Base-by-base conservation (phyloP, 1,140 invertebrate species). In the Conopomorpha cramerella region DNA sequence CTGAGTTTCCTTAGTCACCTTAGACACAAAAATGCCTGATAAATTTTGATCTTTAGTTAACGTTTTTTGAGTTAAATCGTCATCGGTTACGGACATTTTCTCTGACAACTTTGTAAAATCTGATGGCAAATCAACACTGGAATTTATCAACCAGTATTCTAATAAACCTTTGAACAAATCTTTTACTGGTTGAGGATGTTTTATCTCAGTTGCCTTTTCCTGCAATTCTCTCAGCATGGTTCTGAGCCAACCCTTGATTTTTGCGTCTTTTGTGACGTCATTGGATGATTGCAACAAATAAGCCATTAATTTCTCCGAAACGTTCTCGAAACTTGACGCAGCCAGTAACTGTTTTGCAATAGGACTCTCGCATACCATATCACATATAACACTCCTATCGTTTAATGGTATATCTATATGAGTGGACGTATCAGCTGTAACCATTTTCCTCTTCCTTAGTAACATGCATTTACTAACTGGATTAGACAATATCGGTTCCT, bases 61-160 rank as follows among this genome's bases (percentile, higher is more conserved):
- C n/a, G n/a, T n/a, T n/a, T n/a, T n/a, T n/a, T n/a, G n/a, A n/a
- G n/a, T n/a, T n/a, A n/a, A n/a, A n/a, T n/a, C n/a, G n/a, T n/a
- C n/a, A n/a, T n/a, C n/a, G n/a, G n/a, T n/a, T n/a, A n/a, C n/a
- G n/a, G n/a, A n/a, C n/a, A n/a, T n/a, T n/a, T n/a, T n/a, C n/a
- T n/a, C n/a, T n/a, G n/a, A n/a, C n/a, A n/a, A n/a, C n/a, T n/a
- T n/a, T n/a, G n/a, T n/a, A n/a, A n/a, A n/a, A n/a, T n/a, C n/a
- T n/a, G n/a, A n/a, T n/a, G n/a, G n/a, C n/a, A n/a, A n/a, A n/a
- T n/a, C n/a, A n/a, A n/a, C n/a, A n/a, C 34, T 34, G 1, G 51
- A 58, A 23, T 60, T 51, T 31, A 51, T 59, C 12, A 71, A 39
- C 60, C 58, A 73, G 45, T 58, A 71, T 30, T 73, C 60, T 36